phyloP scores from a whole-genome alignment of 2,797 vertebrate species.

The Morelia viridis region DNA sequence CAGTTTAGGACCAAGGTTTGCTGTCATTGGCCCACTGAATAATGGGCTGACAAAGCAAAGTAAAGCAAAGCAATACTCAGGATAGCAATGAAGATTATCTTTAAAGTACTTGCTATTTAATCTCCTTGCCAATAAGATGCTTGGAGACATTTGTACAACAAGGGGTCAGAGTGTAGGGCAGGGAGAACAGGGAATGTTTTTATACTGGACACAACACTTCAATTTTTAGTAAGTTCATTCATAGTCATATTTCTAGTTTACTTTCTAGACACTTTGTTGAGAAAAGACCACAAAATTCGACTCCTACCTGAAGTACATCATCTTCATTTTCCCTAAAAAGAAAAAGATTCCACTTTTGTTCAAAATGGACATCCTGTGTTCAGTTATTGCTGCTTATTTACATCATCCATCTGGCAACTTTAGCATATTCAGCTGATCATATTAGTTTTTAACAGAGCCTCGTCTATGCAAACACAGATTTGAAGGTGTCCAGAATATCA shows the following conservation, averaged over 20 bases:
- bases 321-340: neutral
- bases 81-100: neutral
- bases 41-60: neutral
- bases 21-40: neutral
- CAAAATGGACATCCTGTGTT: neutral
- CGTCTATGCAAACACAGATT: conserved; percentile 5
- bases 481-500: neutral
- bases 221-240: neutral
- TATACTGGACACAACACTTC: neutral
- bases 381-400: conserved; percentile 4
- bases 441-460: conserved; percentile 24
- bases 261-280: neutral
- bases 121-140: neutral
- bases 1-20: neutral
- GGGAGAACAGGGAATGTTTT: neutral
- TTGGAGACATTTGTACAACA: neutral
- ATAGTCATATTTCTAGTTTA: neutral
- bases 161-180: too few relatives aligned
- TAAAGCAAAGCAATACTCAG: neutral
- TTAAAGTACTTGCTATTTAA: neutral
- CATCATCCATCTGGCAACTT: neutral
- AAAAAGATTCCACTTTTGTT: neutral
- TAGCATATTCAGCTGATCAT: conserved; percentile 10
- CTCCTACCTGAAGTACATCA: neutral
- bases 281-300: neutral